Evolutionary conservation across 2,797 vertebrate genomes (phyloP).

Genomic region (Fringilla coelebs): DNA sequence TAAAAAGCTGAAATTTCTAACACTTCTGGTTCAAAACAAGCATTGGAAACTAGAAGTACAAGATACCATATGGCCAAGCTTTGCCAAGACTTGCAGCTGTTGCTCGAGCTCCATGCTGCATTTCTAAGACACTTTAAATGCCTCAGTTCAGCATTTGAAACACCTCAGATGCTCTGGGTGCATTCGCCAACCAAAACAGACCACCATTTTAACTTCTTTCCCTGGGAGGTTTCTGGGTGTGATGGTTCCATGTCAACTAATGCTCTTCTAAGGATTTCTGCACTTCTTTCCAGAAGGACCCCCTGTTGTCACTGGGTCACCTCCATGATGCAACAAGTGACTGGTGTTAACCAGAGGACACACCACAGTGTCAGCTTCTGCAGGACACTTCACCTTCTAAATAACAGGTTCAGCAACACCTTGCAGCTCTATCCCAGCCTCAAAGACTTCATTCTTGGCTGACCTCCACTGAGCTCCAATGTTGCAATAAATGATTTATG

Average conservation of each 20-base stretch:
- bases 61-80: background rate
- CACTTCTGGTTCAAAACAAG: background rate
- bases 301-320: background rate
- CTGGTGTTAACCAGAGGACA: background rate
- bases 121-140: background rate
- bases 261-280: background rate
- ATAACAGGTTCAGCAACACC: constrained; percentile 9
- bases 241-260: background rate
- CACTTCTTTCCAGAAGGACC: background rate
- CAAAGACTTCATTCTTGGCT: background rate
- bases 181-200: background rate
- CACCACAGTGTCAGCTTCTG: background rate
- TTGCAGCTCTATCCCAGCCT: background rate
- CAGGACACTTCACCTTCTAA: background rate
- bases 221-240: background rate
- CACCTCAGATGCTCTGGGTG: background rate
- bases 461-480: background rate
- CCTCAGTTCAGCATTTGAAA: background rate
- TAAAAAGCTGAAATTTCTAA: background rate
- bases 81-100: background rate
- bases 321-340: background rate
- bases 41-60: background rate
- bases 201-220: background rate
- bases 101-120: background rate
- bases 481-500: background rate